Evolutionary conservation across 2,113 vertebrate genomes (phyloP).

Genomic region (Sinocyclocheilus grahami): DNA sequence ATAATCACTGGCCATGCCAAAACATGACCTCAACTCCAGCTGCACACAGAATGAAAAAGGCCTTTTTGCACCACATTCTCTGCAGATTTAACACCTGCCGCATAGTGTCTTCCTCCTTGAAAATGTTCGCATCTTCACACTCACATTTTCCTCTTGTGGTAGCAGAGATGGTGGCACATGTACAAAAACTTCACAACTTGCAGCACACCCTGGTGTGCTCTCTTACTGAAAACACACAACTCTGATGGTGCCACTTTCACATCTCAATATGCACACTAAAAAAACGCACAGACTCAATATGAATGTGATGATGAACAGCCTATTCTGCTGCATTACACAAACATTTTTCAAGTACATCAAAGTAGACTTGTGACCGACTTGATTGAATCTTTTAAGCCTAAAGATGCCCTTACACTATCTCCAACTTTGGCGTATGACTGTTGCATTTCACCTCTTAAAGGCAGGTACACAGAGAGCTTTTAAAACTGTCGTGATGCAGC

Average conservation of each 20-base stretch:
- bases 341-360: neutral
- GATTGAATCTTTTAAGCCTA: neutral
- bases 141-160: neutral
- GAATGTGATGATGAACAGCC: neutral
- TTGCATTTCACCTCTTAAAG: neutral
- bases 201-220: neutral
- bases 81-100: constrained; percentile 13
- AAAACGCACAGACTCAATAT: neutral
- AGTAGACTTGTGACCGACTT: neutral
- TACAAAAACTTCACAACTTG: neutral
- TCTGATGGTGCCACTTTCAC: neutral
- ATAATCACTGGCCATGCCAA: neutral
- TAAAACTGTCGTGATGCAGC: neutral
- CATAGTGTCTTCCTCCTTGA: neutral
- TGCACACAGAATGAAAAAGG: neutral
- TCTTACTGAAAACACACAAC: neutral
- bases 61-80: neutral
- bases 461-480: neutral
- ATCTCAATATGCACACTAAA: neutral
- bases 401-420: neutral
- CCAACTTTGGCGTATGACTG: neutral
- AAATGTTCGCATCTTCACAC: neutral
- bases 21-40: neutral
- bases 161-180: neutral
- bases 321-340: neutral